These are phyloP conservation scores for Aphyosemion australe DNA, from an alignment of 2,113 vertebrate genomes.

Conservation along the genomic window DNA sequence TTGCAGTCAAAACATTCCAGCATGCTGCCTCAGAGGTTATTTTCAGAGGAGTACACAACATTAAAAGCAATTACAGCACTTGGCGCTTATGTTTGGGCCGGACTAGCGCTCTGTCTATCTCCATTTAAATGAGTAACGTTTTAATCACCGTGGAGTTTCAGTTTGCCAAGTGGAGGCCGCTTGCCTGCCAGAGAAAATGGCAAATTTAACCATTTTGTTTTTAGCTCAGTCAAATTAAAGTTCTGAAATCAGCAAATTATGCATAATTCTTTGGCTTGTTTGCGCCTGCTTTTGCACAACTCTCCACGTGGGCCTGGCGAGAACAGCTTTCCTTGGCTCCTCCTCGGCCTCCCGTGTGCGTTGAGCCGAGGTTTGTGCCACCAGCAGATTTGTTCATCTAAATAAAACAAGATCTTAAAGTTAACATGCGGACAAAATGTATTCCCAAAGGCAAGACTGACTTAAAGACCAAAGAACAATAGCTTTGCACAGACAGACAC, in stretches of 20 bases:
- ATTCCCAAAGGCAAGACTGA: conserved; percentile 33
- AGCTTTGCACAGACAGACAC: conserved; percentile 18
- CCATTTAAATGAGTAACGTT: conserved; percentile 32
- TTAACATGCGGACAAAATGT: conserved; percentile 57
- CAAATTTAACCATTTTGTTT: conserved; percentile 22
- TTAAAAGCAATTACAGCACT: conserved; percentile 40
- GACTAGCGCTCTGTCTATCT: conserved; percentile 21
- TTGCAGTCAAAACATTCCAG: conserved; percentile 29
- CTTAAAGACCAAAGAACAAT: conserved; percentile 43
- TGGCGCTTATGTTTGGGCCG: conserved; percentile 8
- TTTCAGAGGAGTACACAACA: conserved; percentile 30
- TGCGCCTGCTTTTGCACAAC: conserved; percentile 13
- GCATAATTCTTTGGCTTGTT: conserved; percentile 37
- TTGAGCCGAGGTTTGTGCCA: conserved; percentile 50
- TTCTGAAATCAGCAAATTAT: conserved; percentile 41
- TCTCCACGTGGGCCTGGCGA: conserved; percentile 26
- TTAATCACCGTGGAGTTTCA: conserved; percentile 29
- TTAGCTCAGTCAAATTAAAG: conserved; percentile 16
- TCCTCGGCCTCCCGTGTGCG: conserved; percentile 50
- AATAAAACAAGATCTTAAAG: conserved; percentile 66
- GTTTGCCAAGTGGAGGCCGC: conserved; percentile 28
- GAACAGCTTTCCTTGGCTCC: conserved; percentile 53
- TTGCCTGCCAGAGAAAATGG: conserved; percentile 32
- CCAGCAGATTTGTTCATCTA: conserved; percentile 62
- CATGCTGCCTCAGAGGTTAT: conserved; percentile 30